Conservation (phyloP, 2,113 vertebrate genomes). For the Pseudopodoces humilis region DNA sequence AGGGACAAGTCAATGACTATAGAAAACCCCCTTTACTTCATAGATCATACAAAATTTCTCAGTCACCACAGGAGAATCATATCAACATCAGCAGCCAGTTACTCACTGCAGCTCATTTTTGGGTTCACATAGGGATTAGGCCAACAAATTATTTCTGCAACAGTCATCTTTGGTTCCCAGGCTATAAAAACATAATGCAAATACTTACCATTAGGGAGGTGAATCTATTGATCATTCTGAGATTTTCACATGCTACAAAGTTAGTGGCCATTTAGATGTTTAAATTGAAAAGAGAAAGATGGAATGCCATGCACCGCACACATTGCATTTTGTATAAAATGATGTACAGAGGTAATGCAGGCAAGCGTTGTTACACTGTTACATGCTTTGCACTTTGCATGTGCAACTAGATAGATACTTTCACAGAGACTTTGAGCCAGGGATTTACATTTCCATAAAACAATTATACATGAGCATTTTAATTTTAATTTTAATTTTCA, state of each 20-base stretch:
- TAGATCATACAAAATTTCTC: neutral
- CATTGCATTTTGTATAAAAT: neutral
- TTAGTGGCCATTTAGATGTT: neutral
- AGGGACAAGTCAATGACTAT: neutral
- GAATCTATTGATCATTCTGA: neutral
- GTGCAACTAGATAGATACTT: neutral
- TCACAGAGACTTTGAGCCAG: neutral
- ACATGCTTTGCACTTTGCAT: neutral
- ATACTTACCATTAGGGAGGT: neutral
- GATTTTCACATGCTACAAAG: neutral
- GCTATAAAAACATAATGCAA: neutral
- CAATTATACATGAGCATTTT: neutral
- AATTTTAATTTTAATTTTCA: no score
- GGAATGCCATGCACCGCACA: neutral
- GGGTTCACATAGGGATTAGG: neutral
- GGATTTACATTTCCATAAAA: neutral
- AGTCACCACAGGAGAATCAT: neutral
- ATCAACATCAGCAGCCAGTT: neutral
- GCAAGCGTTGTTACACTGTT: neutral
- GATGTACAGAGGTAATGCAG: fast-evolving
- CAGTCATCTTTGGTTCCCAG: neutral
- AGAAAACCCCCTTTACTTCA: neutral
- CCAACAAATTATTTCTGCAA: neutral
- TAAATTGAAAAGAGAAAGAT: neutral
- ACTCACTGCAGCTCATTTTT: neutral